These are phyloP conservation scores for Macrotrachela quadricornifera DNA, from an alignment of 1,140 invertebrate genomes.

Conservation along the genomic window DNA sequence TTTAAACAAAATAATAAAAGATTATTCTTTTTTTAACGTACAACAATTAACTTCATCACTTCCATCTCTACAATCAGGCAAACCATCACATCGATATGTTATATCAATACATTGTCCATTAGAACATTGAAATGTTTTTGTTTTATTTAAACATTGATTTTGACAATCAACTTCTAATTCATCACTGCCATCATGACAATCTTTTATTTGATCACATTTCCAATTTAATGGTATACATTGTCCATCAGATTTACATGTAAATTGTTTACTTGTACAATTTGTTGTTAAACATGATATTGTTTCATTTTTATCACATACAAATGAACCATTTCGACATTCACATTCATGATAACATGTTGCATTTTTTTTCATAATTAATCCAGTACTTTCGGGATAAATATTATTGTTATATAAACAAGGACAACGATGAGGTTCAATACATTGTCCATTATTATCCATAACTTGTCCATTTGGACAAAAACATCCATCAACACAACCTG, in stretches of 20 bases:
- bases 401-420: conserved; percentile 46
- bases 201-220: conserved; percentile 44
- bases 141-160: conserved; percentile 10
- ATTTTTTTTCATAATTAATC: too few species aligned
- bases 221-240: conserved; percentile 17
- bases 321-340: not conserved
- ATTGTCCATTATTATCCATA: conserved; percentile 42
- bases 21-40: too few species aligned
- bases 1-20: too few species aligned
- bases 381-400: conserved; percentile 46
- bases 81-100: conserved; percentile 7
- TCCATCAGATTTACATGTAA: not conserved
- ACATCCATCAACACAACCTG: conserved; percentile 63
- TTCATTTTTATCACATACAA: not conserved
- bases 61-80: conserved; percentile 7
- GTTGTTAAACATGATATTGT: too few species aligned
- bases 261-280: not conserved
- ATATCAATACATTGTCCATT: conserved; percentile 8
- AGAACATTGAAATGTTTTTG: conserved; percentile 7
- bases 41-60: conserved; percentile 8
- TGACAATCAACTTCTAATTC: conserved; percentile 30
- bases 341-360: too few species aligned
- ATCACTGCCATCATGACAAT: conserved; percentile 47
- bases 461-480: conserved; percentile 55
- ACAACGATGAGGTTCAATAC: conserved; percentile 50